Percentiles rank a stretch among this genome's conserved stretches.
Evolutionary conservation across 2,888 invertebrate genomes (phyloP).

Genomic region (Hypselothyrea guttata): DNA sequence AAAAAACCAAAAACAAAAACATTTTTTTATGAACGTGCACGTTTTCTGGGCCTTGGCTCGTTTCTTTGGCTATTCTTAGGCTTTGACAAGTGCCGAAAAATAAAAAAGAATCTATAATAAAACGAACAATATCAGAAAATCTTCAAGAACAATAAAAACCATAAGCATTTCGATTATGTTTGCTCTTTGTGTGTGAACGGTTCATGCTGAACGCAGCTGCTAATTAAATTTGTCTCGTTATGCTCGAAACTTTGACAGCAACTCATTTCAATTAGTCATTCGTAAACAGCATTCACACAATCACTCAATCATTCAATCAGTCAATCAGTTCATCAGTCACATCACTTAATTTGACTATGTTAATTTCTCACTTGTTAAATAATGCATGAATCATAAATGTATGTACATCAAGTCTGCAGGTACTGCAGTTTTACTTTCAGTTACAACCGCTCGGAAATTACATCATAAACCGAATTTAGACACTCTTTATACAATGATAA

Average conservation of each 20-base stretch:
- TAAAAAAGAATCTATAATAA: constrained; percentile 11
- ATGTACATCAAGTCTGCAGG: constrained; percentile 13
- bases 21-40: constrained; percentile 43
- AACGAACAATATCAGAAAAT: neutral
- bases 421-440: constrained; percentile 4
- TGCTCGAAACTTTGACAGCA: constrained; percentile 46
- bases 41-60: constrained; percentile 51
- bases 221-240: constrained; percentile 42
- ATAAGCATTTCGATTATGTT: constrained; percentile 32
- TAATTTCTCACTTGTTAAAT: constrained; percentile 28
- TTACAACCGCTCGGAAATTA: constrained; percentile 28
- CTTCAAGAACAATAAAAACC: constrained; percentile 32
- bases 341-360: constrained; percentile 43
- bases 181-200: constrained; percentile 27
- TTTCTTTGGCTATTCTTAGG: constrained; percentile 53
- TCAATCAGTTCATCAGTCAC: constrained; percentile 22
- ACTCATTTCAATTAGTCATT: constrained; percentile 46
- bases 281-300: constrained; percentile 9
- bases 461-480: constrained; percentile 25
- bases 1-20: constrained; percentile 18
- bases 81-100: constrained; percentile 61
- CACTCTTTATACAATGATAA: constrained; percentile 6
- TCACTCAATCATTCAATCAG: constrained; percentile 24
- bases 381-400: constrained; percentile 35
- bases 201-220: constrained; percentile 13